phyloP scores from a whole-genome alignment of 2,797 vertebrate species.

The Nasua narica region DNA sequence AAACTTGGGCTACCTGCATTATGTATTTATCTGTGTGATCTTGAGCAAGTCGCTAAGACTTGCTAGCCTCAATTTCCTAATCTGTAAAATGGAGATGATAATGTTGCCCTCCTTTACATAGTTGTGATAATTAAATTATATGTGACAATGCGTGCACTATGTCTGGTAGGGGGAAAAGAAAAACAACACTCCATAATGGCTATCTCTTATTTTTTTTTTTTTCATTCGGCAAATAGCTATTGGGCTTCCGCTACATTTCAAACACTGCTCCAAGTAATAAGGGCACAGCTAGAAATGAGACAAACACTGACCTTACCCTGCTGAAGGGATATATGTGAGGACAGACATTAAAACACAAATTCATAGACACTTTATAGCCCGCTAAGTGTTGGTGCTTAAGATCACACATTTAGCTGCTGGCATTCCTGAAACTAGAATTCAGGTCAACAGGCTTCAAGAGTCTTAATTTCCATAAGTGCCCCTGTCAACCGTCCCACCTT shows the following conservation, averaged over 20 bases:
- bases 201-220: neutral
- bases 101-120: neutral
- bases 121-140: neutral
- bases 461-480: neutral
- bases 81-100: neutral
- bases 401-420: neutral
- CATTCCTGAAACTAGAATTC: neutral
- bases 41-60: neutral
- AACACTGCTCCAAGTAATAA: neutral
- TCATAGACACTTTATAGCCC: neutral
- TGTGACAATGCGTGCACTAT: neutral
- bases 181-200: neutral
- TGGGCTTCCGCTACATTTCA: neutral
- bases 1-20: neutral
- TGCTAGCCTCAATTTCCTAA: neutral
- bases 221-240: neutral
- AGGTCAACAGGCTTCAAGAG: neutral
- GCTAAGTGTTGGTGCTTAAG: neutral
- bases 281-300: neutral
- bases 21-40: neutral
- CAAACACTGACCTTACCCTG: neutral
- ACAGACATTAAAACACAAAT: neutral
- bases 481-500: neutral
- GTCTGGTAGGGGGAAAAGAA: neutral
- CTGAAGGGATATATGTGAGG: neutral